Percentiles rank a stretch among this genome's conserved stretches.
Conservation (phyloP, 2,797 vertebrate species). For the Pseudotriccus pelzelni region DNA sequence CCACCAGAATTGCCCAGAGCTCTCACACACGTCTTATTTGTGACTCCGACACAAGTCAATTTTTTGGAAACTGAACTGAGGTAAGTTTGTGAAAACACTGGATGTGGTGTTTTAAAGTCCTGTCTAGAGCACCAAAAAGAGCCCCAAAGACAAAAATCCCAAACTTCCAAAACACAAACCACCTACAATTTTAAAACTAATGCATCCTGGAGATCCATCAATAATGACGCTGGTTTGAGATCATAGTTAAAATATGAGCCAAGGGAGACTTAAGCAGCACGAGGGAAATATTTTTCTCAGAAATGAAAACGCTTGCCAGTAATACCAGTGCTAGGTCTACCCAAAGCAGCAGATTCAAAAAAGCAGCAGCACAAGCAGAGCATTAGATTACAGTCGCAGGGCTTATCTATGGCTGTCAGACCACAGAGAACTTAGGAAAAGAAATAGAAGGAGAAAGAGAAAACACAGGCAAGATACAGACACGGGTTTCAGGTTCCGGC, state of each 20-base stretch:
- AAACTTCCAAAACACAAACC: neutral
- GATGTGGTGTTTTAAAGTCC: neutral
- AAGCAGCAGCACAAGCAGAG: neutral
- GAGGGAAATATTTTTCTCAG: neutral
- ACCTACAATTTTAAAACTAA: neutral
- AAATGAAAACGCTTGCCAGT: neutral
- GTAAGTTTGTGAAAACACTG: neutral
- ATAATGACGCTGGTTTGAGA: neutral
- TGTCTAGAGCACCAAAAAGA: neutral
- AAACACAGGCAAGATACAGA: neutral
- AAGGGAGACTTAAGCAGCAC: neutral
- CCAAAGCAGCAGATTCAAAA: neutral
- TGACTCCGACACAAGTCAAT: neutral
- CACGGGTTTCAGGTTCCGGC: neutral
- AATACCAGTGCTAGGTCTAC: neutral
- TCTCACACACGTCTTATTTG: neutral
- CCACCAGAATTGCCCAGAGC: neutral
- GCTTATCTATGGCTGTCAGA: neutral
- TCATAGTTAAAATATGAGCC: neutral
- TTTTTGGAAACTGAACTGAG: neutral
- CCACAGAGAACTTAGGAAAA: neutral
- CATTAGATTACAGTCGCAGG: neutral
- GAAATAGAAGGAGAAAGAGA: neutral
- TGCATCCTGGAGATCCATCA: neutral
- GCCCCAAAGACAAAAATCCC: neutral